These are phyloP conservation scores for Brachyistius frenatus DNA, from an alignment of 2,113 vertebrate genomes.

Conservation along the genomic window DNA sequence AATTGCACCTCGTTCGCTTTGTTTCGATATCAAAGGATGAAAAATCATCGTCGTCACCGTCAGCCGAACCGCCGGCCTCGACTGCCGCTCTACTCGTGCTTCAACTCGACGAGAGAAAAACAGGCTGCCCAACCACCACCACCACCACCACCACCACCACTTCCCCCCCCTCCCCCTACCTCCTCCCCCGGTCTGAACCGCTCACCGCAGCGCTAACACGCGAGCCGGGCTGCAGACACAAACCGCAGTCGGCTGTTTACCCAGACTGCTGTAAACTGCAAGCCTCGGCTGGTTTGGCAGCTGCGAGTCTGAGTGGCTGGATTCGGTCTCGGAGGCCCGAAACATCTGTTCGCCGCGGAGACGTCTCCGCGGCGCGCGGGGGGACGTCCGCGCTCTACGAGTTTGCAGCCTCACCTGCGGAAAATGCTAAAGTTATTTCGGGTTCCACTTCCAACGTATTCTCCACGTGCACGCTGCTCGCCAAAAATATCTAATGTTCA, in stretches of 20 bases:
- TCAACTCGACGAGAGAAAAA: conserved; percentile 53
- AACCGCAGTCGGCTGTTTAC: conserved; percentile 49
- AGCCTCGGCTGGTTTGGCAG: conserved; percentile 63
- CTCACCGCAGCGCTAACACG: conserved; percentile 62
- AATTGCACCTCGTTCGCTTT: too few species aligned
- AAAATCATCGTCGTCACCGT: conserved; percentile 34
- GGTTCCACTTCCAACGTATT: not conserved
- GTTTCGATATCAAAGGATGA: not conserved
- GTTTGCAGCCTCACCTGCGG: too few species aligned
- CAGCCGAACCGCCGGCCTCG: conserved; percentile 27
- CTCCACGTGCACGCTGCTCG: not conserved
- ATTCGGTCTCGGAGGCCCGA: conserved; percentile 7
- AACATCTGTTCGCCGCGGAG: too few species aligned
- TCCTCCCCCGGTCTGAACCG: conserved; percentile 36
- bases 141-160: too few species aligned
- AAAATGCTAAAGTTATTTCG: not conserved
- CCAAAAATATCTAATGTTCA: conserved; percentile 4
- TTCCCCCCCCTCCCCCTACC: too few species aligned
- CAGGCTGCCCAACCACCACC: conserved; percentile 38
- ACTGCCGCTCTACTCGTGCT: conserved; percentile 38
- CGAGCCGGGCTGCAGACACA: conserved; percentile 44
- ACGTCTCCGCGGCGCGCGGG: too few species aligned
- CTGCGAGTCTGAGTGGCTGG: conserved; percentile 24
- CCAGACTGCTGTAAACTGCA: conserved; percentile 25
- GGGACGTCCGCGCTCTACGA: too few species aligned